These are phyloP conservation scores for Oreochromis niloticus DNA, from an alignment of 2,113 vertebrate genomes.

Conservation along the genomic window DNA sequence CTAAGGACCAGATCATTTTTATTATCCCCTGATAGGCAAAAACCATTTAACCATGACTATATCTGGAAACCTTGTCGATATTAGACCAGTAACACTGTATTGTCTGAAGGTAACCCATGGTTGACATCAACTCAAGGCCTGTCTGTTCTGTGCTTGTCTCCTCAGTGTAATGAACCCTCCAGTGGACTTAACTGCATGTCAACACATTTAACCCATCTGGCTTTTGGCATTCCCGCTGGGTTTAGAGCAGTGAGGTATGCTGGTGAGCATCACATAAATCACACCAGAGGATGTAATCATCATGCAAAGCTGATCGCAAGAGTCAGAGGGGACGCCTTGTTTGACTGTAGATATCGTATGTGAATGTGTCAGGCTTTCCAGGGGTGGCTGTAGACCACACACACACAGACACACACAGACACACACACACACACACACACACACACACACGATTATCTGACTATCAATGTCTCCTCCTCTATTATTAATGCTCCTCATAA, in stretches of 20 bases:
- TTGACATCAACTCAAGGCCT: background rate
- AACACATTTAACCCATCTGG: slow-evolving; percentile 5
- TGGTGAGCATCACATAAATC: background rate
- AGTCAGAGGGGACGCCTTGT: background rate
- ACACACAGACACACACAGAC: background rate
- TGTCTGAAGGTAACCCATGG: background rate
- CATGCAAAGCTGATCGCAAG: background rate
- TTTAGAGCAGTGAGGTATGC: background rate
- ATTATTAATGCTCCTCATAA: slow-evolving; percentile 56
- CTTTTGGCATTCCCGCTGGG: background rate
- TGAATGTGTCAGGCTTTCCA: background rate
- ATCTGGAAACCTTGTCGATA: background rate
- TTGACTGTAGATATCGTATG: background rate
- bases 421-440: background rate
- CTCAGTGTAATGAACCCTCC: background rate
- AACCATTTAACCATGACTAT: background rate
- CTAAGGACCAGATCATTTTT: background rate
- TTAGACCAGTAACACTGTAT: background rate
- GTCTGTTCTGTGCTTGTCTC: background rate
- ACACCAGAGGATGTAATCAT: background rate
- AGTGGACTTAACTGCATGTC: background rate
- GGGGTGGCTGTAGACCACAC: background rate
- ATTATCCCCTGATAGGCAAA: background rate
- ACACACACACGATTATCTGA: background rate
- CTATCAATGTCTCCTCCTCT: background rate